Evolutionary conservation across 2,888 invertebrate genomes (phyloP).

Genomic region (Cataglyphis rosenhaueri): DNA sequence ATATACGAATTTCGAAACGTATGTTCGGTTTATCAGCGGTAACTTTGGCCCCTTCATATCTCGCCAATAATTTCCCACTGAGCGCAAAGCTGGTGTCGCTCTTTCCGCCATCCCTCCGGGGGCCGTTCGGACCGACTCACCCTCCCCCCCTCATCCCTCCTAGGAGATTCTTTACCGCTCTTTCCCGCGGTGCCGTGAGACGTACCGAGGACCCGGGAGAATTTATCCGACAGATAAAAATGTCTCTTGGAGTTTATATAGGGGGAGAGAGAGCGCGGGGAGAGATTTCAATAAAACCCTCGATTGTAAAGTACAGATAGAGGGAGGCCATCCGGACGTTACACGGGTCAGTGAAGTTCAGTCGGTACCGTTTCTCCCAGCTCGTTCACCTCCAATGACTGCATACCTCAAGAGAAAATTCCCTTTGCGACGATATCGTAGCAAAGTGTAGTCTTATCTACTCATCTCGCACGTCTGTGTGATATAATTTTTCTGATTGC

Average conservation of each 20-base stretch:
- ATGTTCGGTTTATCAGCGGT: constrained; percentile 82
- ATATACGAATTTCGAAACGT: constrained; percentile 61
- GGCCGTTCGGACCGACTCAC: constrained; percentile 17
- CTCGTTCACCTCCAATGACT: constrained; percentile 46
- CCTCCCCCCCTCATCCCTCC: constrained; percentile 35
- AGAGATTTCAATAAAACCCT: constrained; percentile 83
- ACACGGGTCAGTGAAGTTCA: constrained; percentile 81
- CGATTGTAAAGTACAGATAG: constrained; percentile 82
- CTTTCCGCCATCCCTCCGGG: constrained; percentile 32
- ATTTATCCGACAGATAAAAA: constrained; percentile 84
- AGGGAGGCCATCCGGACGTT: constrained; percentile 77
- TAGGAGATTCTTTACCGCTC: constrained; percentile 49
- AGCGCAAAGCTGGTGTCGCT: constrained; percentile 63
- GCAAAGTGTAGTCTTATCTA: constrained; percentile 28
- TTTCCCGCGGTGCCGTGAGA: constrained; percentile 40
- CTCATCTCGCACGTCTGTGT: neutral
- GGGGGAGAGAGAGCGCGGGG: constrained; percentile 53
- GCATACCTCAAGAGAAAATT: constrained; percentile 23
- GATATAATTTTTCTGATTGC: neutral
- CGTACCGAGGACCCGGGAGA: constrained; percentile 71
- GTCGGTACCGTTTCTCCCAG: constrained; percentile 65
- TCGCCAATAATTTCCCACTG: constrained; percentile 81
- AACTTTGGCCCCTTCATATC: constrained; percentile 83
- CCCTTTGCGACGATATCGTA: constrained; percentile 56
- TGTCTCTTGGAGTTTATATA: constrained; percentile 83